A percentile compares a stretch with the other conserved stretches of the same genome.
Conservation (phyloP, 2,113 vertebrate species). For the Vidua chalybeata region DNA sequence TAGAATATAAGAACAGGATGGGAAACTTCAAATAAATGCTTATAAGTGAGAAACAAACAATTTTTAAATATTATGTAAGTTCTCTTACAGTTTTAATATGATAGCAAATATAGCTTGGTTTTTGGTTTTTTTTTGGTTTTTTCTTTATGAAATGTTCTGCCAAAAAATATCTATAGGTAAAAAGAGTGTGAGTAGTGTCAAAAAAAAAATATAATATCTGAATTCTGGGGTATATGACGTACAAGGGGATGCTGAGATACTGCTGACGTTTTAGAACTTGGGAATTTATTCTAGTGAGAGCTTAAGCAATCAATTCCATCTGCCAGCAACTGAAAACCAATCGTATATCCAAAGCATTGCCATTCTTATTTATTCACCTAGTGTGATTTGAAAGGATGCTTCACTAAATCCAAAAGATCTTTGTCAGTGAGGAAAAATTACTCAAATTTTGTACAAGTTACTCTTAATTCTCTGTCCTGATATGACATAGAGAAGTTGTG, state of each 20-base stretch:
- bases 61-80: neutral
- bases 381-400: neutral
- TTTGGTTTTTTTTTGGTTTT: neutral
- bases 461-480: neutral
- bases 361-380: neutral
- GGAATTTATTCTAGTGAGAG: neutral
- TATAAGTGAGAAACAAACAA: neutral
- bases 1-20: neutral
- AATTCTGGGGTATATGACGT: accelerated
- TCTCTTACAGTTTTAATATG: neutral
- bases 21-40: neutral
- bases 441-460: neutral
- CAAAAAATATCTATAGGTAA: neutral
- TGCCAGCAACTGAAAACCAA: neutral
- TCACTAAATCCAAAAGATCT: neutral
- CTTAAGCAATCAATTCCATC: accelerated
- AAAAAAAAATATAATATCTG: neutral
- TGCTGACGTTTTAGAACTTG: neutral
- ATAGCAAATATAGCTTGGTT: neutral
- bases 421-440: neutral
- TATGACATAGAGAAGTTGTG: neutral
- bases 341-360: neutral
- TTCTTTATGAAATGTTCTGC: neutral
- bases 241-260: neutral
- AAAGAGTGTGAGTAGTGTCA: neutral